Evolutionary conservation across 2,113 vertebrate species (phyloP).

Genomic region (Lasiurus cinereus): DNA sequence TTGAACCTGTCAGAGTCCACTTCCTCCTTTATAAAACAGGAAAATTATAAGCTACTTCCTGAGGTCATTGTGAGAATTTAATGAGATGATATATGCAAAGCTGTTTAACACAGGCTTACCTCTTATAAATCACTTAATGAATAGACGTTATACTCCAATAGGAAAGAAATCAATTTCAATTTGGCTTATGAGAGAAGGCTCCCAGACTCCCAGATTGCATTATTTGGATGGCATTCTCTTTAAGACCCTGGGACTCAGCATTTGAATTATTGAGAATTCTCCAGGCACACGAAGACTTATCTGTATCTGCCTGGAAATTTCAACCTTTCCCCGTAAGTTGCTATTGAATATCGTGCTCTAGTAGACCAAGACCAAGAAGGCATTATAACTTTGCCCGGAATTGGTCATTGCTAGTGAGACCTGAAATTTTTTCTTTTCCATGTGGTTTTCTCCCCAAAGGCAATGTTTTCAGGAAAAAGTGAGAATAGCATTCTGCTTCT

Average conservation of each 20-base stretch:
- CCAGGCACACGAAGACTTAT: not conserved
- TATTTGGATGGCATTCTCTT: not conserved
- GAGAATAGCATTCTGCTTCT: not conserved
- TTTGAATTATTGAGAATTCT: not conserved
- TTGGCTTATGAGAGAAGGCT: not conserved
- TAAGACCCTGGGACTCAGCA: not conserved
- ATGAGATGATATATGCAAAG: not conserved
- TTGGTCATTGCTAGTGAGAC: not conserved
- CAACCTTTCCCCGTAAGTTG: not conserved
- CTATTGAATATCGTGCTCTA: not conserved
- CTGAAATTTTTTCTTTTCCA: not conserved
- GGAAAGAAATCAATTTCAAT: constrained; percentile 16
- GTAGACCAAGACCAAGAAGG: not conserved
- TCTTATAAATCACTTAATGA: not conserved
- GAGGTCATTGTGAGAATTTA: constrained; percentile 1
- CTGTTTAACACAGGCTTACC: not conserved
- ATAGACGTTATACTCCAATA: not conserved
- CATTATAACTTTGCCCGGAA: not conserved
- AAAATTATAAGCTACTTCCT: not conserved
- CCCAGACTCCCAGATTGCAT: not conserved
- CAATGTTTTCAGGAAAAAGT: not conserved
- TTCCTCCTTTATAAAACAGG: not conserved
- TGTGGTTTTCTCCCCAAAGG: constrained; percentile 15
- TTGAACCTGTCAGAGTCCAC: not conserved
- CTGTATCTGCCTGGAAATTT: not conserved